These are phyloP conservation scores for Eudasyphora cyanicolor DNA, from an alignment of 2,888 invertebrate genomes.

Conservation along the genomic window DNA sequence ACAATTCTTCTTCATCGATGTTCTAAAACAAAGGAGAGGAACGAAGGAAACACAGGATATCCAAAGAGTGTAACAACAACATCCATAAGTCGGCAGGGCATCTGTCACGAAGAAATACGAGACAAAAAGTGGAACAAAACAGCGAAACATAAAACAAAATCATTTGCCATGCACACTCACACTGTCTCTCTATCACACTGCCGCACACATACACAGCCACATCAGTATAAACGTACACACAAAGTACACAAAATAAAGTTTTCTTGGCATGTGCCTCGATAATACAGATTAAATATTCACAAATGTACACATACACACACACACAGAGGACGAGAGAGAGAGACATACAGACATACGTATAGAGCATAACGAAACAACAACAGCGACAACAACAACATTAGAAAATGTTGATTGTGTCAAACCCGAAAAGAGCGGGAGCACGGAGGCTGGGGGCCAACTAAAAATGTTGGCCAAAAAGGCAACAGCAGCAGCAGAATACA, in stretches of 20 bases:
- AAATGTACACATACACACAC: constrained; percentile 67
- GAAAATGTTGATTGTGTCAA: constrained; percentile 9
- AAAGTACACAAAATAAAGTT: constrained; percentile 11
- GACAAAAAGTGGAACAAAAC: constrained; percentile 18
- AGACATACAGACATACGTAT: constrained; percentile 49
- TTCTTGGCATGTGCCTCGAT: constrained; percentile 67
- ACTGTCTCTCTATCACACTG: constrained; percentile 3
- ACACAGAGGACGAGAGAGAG: too few relatives aligned
- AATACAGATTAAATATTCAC: constrained; percentile 70
- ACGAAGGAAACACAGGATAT: background rate
- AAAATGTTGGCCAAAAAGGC: constrained; percentile 30
- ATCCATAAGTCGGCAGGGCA: constrained; percentile 13
- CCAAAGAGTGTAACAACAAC: background rate
- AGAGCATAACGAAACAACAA: constrained; percentile 40
- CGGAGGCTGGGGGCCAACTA: constrained; percentile 3
- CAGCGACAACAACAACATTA: constrained; percentile 11
- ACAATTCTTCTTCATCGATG: background rate
- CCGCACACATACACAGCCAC: background rate
- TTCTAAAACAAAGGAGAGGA: background rate
- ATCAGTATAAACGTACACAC: background rate
- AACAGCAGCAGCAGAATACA: background rate
- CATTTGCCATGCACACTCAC: background rate
- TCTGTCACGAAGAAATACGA: constrained; percentile 22
- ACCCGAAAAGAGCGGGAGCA: background rate
- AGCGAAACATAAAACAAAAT: constrained; percentile 3